Evolutionary conservation across 2,113 vertebrate species (phyloP).

Genomic region (Myotis davidii): DNA sequence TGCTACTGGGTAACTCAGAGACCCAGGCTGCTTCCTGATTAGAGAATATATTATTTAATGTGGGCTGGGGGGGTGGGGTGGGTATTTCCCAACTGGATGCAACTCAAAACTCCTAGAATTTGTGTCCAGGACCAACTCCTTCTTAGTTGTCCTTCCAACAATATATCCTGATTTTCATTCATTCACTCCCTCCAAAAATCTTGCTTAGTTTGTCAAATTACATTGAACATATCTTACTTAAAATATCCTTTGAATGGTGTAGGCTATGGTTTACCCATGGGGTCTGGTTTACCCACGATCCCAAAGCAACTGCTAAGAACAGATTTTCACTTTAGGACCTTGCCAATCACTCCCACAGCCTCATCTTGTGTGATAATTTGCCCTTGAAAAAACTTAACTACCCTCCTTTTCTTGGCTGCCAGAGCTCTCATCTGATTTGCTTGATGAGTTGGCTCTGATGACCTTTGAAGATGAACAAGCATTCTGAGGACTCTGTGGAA

Average conservation of each 20-base stretch:
- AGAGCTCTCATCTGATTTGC: background rate
- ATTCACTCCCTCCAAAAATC: background rate
- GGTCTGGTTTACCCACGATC: background rate
- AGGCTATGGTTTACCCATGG: background rate
- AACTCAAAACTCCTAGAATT: background rate
- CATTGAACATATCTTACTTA: background rate
- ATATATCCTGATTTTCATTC: background rate
- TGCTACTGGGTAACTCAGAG: background rate
- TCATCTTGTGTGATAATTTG: background rate
- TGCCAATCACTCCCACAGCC: background rate
- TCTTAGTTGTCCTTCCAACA: background rate
- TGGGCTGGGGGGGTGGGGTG: background rate
- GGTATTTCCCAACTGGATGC: background rate
- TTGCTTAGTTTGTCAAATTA: background rate
- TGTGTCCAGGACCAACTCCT: background rate
- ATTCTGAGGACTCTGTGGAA: background rate
- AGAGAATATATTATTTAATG: background rate
- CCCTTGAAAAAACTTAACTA: background rate
- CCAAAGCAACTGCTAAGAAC: background rate
- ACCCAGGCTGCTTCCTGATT: background rate
- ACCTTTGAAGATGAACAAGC: background rate
- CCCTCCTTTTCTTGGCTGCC: background rate
- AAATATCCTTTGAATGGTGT: background rate
- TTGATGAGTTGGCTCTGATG: background rate
- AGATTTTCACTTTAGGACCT: background rate